A percentile compares a stretch with the other conserved stretches of the same genome.
These are phyloP conservation scores for Microvelia longipes DNA, from an alignment of 1,140 invertebrate species.

Conservation along the genomic window DNA sequence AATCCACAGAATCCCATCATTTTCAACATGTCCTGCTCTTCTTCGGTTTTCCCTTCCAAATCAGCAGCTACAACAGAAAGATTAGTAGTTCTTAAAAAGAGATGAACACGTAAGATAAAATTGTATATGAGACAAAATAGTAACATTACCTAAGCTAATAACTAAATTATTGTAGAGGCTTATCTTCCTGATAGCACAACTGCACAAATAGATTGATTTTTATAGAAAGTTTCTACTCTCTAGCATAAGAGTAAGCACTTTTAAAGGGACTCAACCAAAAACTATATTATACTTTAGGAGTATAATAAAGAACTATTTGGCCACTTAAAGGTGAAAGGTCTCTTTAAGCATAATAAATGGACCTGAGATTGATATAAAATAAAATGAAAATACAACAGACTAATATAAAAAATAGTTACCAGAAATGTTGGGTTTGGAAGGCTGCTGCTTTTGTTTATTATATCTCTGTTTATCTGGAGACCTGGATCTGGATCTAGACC, in stretches of 20 bases:
- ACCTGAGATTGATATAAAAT: too few relatives aligned
- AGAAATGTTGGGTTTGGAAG: not conserved
- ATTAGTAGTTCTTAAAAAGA: not conserved
- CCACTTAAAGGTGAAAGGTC: too few relatives aligned
- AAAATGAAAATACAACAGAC: too few relatives aligned
- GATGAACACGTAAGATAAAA: not conserved
- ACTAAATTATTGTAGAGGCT: not conserved
- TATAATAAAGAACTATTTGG: not conserved
- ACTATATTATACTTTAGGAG: not conserved
- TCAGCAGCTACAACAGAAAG: constrained; percentile 40
- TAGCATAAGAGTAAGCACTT: not conserved
- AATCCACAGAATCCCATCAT: constrained; percentile 93
- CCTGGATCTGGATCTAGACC: not conserved
- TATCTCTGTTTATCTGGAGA: not conserved
- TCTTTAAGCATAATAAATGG: too few relatives aligned
- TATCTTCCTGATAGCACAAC: too few relatives aligned
- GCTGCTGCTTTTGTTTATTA: not conserved
- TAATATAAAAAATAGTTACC: not conserved
- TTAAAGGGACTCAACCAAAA: not conserved
- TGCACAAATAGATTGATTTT: too few relatives aligned
- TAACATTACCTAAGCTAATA: not conserved
- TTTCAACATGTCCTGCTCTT: constrained; percentile 92
- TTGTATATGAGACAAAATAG: not conserved
- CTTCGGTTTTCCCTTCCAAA: constrained; percentile 64
- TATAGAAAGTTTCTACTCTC: too few relatives aligned